Evolutionary conservation across 2,888 invertebrate species (phyloP).

Genomic region (Ypsolopha scabrella): DNA sequence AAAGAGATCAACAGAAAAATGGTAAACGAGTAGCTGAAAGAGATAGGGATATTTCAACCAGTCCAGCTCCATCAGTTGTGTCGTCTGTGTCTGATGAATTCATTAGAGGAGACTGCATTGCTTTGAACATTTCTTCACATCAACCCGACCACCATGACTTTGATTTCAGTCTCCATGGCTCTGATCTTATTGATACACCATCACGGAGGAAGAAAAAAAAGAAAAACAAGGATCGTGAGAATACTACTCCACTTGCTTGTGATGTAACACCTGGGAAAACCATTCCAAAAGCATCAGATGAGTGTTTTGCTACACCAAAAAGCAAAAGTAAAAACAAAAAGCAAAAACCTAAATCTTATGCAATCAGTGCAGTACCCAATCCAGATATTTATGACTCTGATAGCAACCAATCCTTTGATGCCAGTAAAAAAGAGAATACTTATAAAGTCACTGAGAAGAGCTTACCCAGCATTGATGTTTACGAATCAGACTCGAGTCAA

Average conservation of each 20-base stretch:
- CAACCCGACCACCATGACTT: constrained; percentile 45
- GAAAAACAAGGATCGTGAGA: constrained; percentile 39
- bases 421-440: constrained; percentile 26
- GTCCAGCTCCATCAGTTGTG: constrained; percentile 59
- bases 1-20: constrained; percentile 11
- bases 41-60: constrained; percentile 42
- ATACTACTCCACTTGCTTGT: constrained; percentile 33
- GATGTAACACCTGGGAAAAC: constrained; percentile 14
- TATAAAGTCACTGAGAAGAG: constrained; percentile 50
- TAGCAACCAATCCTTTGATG: constrained; percentile 52
- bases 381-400: constrained; percentile 72
- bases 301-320: constrained; percentile 60
- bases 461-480: constrained; percentile 59
- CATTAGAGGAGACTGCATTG: constrained; percentile 59
- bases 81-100: constrained; percentile 65
- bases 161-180: constrained; percentile 61
- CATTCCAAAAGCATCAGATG: constrained; percentile 18
- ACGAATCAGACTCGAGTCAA: constrained; percentile 65
- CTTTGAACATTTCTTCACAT: constrained; percentile 56
- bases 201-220: constrained; percentile 54
- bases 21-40: constrained; percentile 18
- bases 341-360: constrained; percentile 44
- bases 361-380: constrained; percentile 40
- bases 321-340: constrained; percentile 57
- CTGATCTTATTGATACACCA: constrained; percentile 48